Percentiles rank a stretch among this genome's conserved stretches.
Conservation (phyloP, 92 coral and sea anemone species). For the Anthopleura xanthogrammica region DNA sequence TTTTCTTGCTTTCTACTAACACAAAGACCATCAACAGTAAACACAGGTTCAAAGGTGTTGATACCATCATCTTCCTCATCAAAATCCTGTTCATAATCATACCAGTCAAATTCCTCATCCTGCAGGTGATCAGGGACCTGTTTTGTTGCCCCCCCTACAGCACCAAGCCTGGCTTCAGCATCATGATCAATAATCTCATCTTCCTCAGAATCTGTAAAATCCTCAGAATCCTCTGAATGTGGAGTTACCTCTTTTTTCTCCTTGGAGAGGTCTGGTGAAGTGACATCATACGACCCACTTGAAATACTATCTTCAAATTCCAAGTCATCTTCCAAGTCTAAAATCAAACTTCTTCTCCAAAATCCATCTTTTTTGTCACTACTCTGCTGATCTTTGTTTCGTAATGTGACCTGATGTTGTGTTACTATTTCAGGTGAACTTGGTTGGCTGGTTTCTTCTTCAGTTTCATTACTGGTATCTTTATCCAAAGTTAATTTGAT, state of each 20-base stretch:
- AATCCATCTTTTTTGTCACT: constrained; percentile 20
- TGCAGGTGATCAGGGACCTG: constrained; percentile 6
- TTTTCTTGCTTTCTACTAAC: constrained; percentile 57
- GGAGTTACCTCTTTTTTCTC: constrained; percentile 15
- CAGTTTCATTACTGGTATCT: constrained; percentile 11
- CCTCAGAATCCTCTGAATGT: constrained; percentile 57
- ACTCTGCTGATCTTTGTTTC: constrained; percentile 4
- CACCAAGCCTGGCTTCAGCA: constrained; percentile 76
- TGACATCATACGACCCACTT: constrained; percentile 50
- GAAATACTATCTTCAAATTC: constrained; percentile 59
- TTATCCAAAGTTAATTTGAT: neutral
- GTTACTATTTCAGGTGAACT: constrained; percentile 2
- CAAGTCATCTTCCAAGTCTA: constrained; percentile 79
- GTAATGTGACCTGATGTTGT: constrained; percentile 1
- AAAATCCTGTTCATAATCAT: constrained; percentile 42
- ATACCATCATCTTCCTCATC: constrained; percentile 54
- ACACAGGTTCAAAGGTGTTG: constrained; percentile 48
- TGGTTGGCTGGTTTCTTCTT: constrained; percentile 21
- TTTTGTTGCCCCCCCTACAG: constrained; percentile 64
- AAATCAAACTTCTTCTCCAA: constrained; percentile 84
- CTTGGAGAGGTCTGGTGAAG: constrained; percentile 34
- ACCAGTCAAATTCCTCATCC: constrained; percentile 40
- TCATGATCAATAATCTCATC: constrained; percentile 81
- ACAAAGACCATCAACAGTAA: constrained; percentile 79
- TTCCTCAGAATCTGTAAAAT: constrained; percentile 76